Conservation (phyloP, 1,140 invertebrate species). For the Leptoteleia sp. region DNA sequence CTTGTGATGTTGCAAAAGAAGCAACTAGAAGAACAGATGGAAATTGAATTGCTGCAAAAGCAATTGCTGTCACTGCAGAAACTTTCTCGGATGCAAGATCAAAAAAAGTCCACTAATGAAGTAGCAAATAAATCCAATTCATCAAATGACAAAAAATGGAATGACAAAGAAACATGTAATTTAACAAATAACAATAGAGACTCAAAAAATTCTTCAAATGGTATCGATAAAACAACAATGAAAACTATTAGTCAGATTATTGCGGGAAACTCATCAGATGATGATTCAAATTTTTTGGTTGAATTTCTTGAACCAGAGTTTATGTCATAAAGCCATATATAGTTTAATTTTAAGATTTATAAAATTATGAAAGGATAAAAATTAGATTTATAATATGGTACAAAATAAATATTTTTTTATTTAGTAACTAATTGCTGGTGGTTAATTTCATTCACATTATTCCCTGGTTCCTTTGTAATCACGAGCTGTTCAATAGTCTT, state of each 20-base stretch:
- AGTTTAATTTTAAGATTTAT: too few relatives aligned
- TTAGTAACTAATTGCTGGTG: conserved; percentile 17
- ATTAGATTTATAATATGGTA: too few relatives aligned
- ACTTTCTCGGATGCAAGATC: background rate
- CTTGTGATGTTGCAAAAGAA: conserved; percentile 21
- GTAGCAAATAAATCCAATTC: background rate
- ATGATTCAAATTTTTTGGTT: conserved; percentile 27
- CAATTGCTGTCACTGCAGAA: conserved; percentile 1
- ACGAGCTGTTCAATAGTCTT: conserved; percentile 5
- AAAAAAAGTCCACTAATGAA: background rate
- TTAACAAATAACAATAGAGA: background rate
- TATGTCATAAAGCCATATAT: conserved; percentile 37
- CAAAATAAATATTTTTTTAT: conserved; percentile 60
- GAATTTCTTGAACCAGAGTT: conserved; percentile 53
- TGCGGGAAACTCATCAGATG: conserved; percentile 23
- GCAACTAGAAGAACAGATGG: conserved; percentile 23
- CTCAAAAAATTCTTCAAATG: background rate
- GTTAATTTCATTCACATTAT: conserved; percentile 11
- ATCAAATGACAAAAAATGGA: too few relatives aligned
- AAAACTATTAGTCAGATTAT: background rate
- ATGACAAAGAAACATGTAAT: too few relatives aligned
- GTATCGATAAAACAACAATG: background rate
- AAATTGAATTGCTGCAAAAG: conserved; percentile 20
- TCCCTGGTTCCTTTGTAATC: conserved; percentile 14
- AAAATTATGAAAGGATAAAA: too few relatives aligned